Evolutionary conservation across 2,113 vertebrate genomes (phyloP).

Genomic region (Eublepharis macularius): DNA sequence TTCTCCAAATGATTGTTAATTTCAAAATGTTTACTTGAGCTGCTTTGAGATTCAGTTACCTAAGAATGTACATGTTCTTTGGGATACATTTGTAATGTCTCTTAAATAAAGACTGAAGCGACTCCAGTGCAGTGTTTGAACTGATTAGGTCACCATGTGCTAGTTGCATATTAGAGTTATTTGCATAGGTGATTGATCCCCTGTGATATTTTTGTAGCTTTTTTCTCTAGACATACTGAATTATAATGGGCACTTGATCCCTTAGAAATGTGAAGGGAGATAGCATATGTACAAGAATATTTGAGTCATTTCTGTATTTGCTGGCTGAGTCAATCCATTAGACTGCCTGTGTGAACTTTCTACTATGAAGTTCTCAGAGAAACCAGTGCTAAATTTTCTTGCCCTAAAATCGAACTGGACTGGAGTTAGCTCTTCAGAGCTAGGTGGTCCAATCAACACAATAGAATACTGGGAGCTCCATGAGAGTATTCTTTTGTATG

Average conservation of each 20-base stretch:
- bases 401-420: constrained; percentile 17
- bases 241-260: neutral
- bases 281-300: neutral
- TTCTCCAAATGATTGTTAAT: neutral
- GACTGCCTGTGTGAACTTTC: constrained; percentile 40
- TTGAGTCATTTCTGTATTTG: neutral
- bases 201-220: neutral
- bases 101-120: neutral
- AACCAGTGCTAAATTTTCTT: constrained; percentile 44
- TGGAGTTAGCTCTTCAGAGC: neutral
- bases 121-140: neutral
- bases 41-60: neutral
- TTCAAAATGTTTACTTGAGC: neutral
- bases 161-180: neutral
- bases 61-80: neutral
- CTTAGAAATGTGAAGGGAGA: neutral
- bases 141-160: neutral
- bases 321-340: constrained; percentile 22
- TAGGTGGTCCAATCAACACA: neutral
- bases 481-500: neutral
- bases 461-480: neutral
- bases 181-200: neutral
- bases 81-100: neutral
- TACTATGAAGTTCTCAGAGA: constrained; percentile 26
- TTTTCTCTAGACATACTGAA: neutral